Evolutionary conservation across 2,888 invertebrate genomes (phyloP), one percentile per base, ranked within the genome.

Genomic region (Zeuzera pyrina): DNA sequence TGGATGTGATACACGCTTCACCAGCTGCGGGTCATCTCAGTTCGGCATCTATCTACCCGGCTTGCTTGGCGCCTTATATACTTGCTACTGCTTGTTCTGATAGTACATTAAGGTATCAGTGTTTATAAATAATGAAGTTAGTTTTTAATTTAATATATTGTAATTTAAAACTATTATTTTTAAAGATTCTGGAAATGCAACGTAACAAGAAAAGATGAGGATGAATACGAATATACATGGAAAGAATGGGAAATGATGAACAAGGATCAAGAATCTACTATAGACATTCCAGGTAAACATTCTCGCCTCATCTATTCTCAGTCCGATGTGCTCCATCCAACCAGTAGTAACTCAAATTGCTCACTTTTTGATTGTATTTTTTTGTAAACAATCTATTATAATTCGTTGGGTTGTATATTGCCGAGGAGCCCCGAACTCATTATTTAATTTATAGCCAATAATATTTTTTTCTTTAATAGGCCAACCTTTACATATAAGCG

Each of bases 11-110:
- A 33, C 95, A 95, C 69, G 97, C 97, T 1, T 90, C 94, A 0
- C 95, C 97, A 0, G 95, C 98, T 0, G 98, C 98, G 1, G 98
- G 98, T 0, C 98, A 98, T 69, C 85, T 98, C 25, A 96, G 97
- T 62, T 98, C 98, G 0, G 96, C 98, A 0, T 97, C 97, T 13
- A 96, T 99, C 53, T 98, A 98, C 77, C 98, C 98, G 3, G 98
- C 98, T n/a, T 99, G 98, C 71, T 90, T 97, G 57, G 97, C 98
- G 0, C 98, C 98, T 0, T 99, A 98, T 65, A 94, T 97, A 38
- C 87, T 99, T 37, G 93, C 95, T 0, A 97, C 98, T 0, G 97
- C 97, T 1, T 98, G 98, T 62, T 92, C 95, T 7, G 98, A 99
- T 62, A 95, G 96, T 42, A 89, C 92, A 0, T 88, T 95, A 21